Evolutionary conservation across 1,140 invertebrate genomes (phyloP).

Genomic region (Pachyrhynchus sulphureomaculatus): DNA sequence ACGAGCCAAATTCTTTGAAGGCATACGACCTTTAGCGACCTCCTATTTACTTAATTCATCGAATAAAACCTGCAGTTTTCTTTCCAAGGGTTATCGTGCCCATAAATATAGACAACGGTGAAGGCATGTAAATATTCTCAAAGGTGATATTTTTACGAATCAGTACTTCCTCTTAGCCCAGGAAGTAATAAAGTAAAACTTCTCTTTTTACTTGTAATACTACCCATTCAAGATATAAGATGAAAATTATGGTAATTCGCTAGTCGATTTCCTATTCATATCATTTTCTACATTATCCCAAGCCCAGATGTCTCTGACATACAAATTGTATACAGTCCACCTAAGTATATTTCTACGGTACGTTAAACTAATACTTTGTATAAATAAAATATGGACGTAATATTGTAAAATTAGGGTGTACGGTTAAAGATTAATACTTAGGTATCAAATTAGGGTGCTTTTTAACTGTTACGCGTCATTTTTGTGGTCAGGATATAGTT

Average conservation of each 20-base stretch:
- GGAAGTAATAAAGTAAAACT: no score
- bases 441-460: background rate
- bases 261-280: conserved; percentile 1
- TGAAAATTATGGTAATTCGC: background rate
- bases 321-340: conserved; percentile 1
- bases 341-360: background rate
- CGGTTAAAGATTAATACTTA: conserved; percentile 3
- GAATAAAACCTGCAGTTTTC: no score
- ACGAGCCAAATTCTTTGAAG: no score
- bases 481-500: background rate
- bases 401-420: background rate
- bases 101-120: no score
- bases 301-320: conserved; percentile 2
- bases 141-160: no score
- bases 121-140: no score
- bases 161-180: no score
- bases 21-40: no score
- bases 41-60: no score
- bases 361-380: conserved; percentile 1
- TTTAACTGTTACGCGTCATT: conserved; percentile 5
- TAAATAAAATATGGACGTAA: background rate
- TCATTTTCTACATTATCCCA: background rate
- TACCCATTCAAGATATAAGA: no score
- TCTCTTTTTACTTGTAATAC: no score
- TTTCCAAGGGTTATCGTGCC: no score